Evolutionary conservation across 2,113 vertebrate genomes (phyloP), one percentile per base, ranked within the genome.

Genomic region (Hirundichthys speculiger): DNA sequence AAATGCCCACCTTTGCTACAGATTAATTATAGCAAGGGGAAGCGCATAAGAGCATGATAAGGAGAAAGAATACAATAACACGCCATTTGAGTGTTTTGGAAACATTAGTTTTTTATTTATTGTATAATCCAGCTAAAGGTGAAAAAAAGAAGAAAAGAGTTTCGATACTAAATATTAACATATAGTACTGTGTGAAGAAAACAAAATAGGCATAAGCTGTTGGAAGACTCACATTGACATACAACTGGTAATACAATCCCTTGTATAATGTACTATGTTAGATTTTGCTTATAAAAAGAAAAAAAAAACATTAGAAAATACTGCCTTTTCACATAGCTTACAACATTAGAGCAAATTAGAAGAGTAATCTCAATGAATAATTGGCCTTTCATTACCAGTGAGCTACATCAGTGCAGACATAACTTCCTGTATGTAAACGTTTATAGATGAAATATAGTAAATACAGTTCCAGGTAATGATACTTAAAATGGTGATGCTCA

Each of bases 361-460:
- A 50, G 2, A 24, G 20, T 52, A 39, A 51, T 69, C 47, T 73
- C 21, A 48, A 7, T 34, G 16, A 64, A 54, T 10, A 53, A 27
- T 80, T 82, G 78, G 79, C 79, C 60, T 62, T 41, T 66, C 27
- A 18, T 43, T 72, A 12, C 25, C 50, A 64, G 40, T 40, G 38
- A 69, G 39, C 59, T 20, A 73, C 46, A 58, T 38, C 43, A 48
- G 15, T 47, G 63, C 40, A 24, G 22, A 46, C 39, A 45, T 64
- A 78, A 74, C 79, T 69, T 48, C 20, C 46, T 48, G 15, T 20
- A 50, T 81, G 80, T 88, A 84, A 89, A 90, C 80, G 75, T 48
- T 18, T 38, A 59, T 18, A 48, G 50, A 51, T 2, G 53, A 56
- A 78, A 54, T 53, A 67, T 30, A 10, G 25, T 3, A 27, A 27